Base-by-base conservation (phyloP, 2,888 invertebrate species). In the Agonopterix heracliana region DNA sequence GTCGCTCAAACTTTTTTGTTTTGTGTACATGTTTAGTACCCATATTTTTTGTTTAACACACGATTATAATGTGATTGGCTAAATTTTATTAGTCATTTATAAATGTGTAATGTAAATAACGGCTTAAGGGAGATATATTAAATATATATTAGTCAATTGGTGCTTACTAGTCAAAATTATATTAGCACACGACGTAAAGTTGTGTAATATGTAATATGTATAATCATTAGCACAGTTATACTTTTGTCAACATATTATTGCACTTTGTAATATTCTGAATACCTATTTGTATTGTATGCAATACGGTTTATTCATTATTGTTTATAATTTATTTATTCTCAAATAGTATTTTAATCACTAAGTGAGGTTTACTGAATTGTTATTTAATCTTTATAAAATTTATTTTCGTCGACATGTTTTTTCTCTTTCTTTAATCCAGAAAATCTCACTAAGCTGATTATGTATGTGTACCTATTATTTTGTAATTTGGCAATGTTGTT, bases 101-200 rank as follows among this genome's bases (percentile, higher is more conserved):
- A 56, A 50, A 54, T 48, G 48, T 58, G 55, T 40, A 50, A 34
- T 62, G 61, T 64, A 61, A 57, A 65, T 61, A 62, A 47, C 54
- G 48, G 9, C n/a, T 12, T 53, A 46, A 53, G 17, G 36, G 34
- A 26, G 26, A 34, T 51, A 41, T 36, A 13, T 5, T 34, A n/a
- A 38, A n/a, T 72, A 67, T 71, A 67, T 71, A 68, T 81, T 85
- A 85, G 85, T 81, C 72, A 81, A 86, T 87, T 86, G 87, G 87
- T 88, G 87, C 87, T 88, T 88, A 81, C 87, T 88, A 88, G 87
- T 88, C 87, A 88, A 87, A 88, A 87, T 87, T 87, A 82, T 79
- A 80, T 78, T 83, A 49, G 48, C 50, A 50, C 50, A 53, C 48
- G 53, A 26, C 48, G 49, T 45, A 53, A 44, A 50, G 50, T 53